phyloP scores from a whole-genome alignment of 2,113 vertebrate genomes.

The Cottus gobio region DNA sequence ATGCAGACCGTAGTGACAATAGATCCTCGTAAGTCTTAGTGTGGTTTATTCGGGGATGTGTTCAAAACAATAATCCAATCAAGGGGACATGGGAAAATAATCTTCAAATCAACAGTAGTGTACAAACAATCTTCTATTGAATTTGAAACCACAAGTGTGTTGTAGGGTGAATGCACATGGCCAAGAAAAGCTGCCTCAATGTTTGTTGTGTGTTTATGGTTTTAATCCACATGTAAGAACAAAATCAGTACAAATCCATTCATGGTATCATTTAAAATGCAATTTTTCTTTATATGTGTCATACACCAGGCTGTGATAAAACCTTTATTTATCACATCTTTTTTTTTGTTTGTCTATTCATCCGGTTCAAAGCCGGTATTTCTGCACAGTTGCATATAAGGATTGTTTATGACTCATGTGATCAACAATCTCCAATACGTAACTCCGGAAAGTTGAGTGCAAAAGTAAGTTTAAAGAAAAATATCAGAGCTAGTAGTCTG shows the following conservation, averaged over 20 bases:
- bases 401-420: neutral
- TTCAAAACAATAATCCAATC: constrained; percentile 12
- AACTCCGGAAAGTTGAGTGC: neutral
- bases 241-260: neutral
- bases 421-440: neutral
- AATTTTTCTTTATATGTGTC: neutral
- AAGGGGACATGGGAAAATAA: neutral
- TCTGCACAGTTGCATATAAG: neutral
- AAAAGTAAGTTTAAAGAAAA: neutral
- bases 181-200: neutral
- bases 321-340: neutral
- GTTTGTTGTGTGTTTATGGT: neutral
- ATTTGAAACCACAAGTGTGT: neutral
- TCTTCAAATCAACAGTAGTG: neutral
- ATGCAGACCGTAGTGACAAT: neutral
- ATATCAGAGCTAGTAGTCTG: neutral
- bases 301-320: neutral
- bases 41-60: constrained; percentile 1
- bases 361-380: neutral
- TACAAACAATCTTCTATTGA: neutral
- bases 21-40: neutral
- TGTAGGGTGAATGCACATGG: neutral
- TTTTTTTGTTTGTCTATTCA: too few relatives aligned
- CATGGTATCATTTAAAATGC: neutral
- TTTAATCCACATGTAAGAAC: neutral